Evolutionary conservation across 2,888 invertebrate genomes (phyloP).

Genomic region (Phaedon cochleariae): DNA sequence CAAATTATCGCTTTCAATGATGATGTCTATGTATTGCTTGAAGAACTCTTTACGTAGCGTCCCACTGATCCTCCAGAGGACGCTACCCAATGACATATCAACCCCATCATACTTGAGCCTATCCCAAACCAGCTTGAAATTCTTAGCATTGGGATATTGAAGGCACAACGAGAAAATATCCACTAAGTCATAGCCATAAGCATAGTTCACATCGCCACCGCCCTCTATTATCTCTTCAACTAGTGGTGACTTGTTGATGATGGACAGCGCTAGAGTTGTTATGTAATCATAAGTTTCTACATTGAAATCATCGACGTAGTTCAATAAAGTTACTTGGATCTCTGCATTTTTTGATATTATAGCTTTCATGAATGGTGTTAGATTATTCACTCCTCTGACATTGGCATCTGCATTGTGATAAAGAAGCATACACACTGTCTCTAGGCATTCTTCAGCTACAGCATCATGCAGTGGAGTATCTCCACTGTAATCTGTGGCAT

Average conservation of each 20-base stretch:
- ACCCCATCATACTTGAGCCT: conserved; percentile 42
- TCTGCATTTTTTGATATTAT: conserved; percentile 37
- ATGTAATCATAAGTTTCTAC: conserved; percentile 41
- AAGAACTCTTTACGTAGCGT: conserved; percentile 36
- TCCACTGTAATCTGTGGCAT: conserved; percentile 45
- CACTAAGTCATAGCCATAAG: conserved; percentile 36
- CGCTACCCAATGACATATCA: conserved; percentile 38
- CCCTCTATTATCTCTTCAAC: conserved; percentile 46
- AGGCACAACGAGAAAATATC: conserved; percentile 42
- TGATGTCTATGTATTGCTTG: conserved; percentile 42
- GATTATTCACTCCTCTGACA: conserved; percentile 37
- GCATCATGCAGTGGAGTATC: conserved; percentile 51
- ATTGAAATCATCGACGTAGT: conserved; percentile 50
- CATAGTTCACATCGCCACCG: conserved; percentile 47
- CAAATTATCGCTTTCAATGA: conserved; percentile 44
- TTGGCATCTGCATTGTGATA: conserved; percentile 51
- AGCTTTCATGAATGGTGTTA: conserved; percentile 50
- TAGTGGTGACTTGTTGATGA: conserved; percentile 41
- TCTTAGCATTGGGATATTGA: conserved; percentile 40
- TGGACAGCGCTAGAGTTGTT: conserved; percentile 43
- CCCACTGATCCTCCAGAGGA: conserved; percentile 38
- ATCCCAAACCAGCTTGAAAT: conserved; percentile 46
- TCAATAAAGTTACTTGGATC: conserved; percentile 44
- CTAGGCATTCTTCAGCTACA: conserved; percentile 39
- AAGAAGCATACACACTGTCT: conserved; percentile 50